Evolutionary conservation across 2,797 vertebrate species (phyloP).

Genomic region (Myioborus miniatus): DNA sequence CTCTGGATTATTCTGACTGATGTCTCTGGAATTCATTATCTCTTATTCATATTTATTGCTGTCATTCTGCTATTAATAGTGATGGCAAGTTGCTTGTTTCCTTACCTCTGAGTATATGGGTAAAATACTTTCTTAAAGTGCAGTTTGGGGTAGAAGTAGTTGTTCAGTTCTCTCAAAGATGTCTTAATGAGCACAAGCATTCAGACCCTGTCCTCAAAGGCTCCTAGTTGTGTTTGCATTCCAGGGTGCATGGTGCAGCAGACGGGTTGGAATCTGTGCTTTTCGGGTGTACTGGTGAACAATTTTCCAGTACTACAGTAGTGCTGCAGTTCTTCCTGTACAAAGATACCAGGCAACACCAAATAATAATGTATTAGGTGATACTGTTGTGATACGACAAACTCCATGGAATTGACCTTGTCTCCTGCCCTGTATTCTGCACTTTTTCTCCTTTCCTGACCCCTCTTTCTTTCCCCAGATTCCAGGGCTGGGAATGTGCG

Average conservation of each 20-base stretch:
- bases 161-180: background rate
- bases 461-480: background rate
- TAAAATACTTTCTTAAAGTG: background rate
- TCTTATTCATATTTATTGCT: background rate
- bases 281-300: background rate
- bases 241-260: background rate
- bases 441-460: background rate
- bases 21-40: slow-evolving; percentile 1
- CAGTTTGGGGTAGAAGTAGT: background rate
- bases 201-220: background rate
- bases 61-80: background rate
- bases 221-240: background rate
- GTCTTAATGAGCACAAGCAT: background rate
- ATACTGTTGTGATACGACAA: background rate
- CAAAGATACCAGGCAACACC: background rate
- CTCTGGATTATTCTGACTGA: slow-evolving; percentile 18
- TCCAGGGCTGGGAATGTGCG: accelerated
- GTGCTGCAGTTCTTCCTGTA: background rate
- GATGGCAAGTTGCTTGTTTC: background rate
- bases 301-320: background rate
- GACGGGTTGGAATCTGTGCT: background rate
- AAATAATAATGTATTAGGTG: background rate
- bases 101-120: background rate
- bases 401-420: background rate
- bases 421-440: background rate